Evolutionary conservation across 2,797 vertebrate genomes (phyloP).

Genomic region (Gadopsis marmoratus): DNA sequence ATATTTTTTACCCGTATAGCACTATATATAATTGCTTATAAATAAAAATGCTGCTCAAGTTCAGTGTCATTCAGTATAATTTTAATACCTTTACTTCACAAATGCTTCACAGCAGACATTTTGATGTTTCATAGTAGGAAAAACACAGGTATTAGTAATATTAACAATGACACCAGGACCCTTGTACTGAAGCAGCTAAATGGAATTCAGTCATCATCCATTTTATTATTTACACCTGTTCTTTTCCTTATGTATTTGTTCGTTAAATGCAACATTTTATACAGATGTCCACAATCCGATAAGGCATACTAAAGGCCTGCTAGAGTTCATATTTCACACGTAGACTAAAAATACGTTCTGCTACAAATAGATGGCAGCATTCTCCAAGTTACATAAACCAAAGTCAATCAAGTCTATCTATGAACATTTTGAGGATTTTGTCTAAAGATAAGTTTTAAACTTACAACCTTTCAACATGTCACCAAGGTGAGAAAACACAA

Average conservation of each 20-base stretch:
- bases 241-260: neutral
- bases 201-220: neutral
- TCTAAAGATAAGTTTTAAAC: neutral
- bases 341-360: neutral
- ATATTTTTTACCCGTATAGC: neutral
- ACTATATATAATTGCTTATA: slow-evolving; percentile 18
- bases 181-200: neutral
- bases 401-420: too few relatives aligned
- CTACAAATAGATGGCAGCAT: slow-evolving; percentile 18
- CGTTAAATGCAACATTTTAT: neutral
- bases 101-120: neutral
- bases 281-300: neutral
- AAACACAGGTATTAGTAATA: neutral
- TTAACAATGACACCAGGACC: neutral
- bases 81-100: neutral
- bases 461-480: neutral
- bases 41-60: slow-evolving; percentile 28
- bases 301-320: neutral
- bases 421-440: neutral
- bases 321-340: neutral
- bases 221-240: neutral
- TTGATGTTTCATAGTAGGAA: neutral
- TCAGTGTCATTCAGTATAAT: neutral
- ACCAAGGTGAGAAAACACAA: neutral
- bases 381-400: neutral